phyloP scores from a whole-genome alignment of 1,140 invertebrate species.

The Diuraphis noxia region DNA sequence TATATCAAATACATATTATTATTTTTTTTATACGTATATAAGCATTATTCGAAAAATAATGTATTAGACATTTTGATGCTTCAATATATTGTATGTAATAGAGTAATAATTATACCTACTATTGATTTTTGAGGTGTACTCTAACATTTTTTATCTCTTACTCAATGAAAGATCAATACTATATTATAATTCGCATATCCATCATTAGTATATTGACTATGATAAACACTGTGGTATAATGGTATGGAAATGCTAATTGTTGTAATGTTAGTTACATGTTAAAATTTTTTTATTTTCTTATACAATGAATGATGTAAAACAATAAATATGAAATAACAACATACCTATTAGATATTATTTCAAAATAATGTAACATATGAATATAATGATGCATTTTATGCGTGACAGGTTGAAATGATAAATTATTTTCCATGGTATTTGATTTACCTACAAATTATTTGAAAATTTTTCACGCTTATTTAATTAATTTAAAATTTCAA shows the following conservation, averaged over 20 bases:
- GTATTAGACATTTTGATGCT: background rate
- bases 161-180: background rate
- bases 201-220: no score
- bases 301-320: background rate
- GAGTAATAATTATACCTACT: background rate
- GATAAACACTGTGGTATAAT: no score
- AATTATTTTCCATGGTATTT: no score
- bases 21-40: background rate
- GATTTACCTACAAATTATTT: background rate
- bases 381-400: background rate
- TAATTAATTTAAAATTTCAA: no score
- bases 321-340: background rate
- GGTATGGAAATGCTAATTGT: no score
- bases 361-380: background rate
- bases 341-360: background rate
- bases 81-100: background rate
- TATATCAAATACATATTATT: background rate
- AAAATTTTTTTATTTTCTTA: background rate
- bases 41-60: background rate
- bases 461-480: no score
- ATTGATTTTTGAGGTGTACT: background rate
- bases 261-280: background rate
- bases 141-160: background rate
- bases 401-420: no score
- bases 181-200: background rate